These are phyloP conservation scores for Autographa pulchrina DNA, from an alignment of 2,888 invertebrate genomes.

Conservation along the genomic window DNA sequence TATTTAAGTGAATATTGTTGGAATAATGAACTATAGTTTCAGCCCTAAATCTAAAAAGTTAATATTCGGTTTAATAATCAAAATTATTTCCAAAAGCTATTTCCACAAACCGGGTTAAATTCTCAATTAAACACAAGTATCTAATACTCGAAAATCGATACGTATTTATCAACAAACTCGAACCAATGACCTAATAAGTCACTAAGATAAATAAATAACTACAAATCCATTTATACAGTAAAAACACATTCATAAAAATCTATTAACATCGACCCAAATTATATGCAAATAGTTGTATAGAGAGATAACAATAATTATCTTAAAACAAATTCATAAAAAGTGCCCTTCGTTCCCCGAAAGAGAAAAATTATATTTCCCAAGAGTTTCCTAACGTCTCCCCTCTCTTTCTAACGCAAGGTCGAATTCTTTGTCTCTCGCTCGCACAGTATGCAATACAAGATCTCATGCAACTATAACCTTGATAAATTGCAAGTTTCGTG, in stretches of 20 bases:
- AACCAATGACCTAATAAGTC: conserved; percentile 52
- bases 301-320: conserved; percentile 65
- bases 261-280: conserved; percentile 79
- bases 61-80: too few relatives aligned
- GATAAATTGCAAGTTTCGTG: conserved; percentile 89
- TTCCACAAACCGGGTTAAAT: conserved; percentile 10
- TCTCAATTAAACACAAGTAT: conserved; percentile 1
- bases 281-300: conserved; percentile 72
- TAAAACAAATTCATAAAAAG: conserved; percentile 81
- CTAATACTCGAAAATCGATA: conserved; percentile 10
- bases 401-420: conserved; percentile 84
- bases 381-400: conserved; percentile 83
- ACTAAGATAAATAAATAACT: conserved; percentile 51
- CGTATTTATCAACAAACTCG: conserved; percentile 43
- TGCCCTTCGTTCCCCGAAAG: conserved; percentile 86
- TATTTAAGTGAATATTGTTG: too few relatives aligned
- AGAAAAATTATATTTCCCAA: conserved; percentile 88
- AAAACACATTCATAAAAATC: conserved; percentile 61
- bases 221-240: conserved; percentile 36
- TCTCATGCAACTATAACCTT: conserved; percentile 88
- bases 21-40: too few relatives aligned
- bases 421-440: conserved; percentile 77
- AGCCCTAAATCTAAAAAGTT: neutral
- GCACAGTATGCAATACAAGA: conserved; percentile 86
- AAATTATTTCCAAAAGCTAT: conserved; percentile 15